Base-by-base conservation (phyloP, 2,113 vertebrate species). In the Ovibos moschatus region DNA sequence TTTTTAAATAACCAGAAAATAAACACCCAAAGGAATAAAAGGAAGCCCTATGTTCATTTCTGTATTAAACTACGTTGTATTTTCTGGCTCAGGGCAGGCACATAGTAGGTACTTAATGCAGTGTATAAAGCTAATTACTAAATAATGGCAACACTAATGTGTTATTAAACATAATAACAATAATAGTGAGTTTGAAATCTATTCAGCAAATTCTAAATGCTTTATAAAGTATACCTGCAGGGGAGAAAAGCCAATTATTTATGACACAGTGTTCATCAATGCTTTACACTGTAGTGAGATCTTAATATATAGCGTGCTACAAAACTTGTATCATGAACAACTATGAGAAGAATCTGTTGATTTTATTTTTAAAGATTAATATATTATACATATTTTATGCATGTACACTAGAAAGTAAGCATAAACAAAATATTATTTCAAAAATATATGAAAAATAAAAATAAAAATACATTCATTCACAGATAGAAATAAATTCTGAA, bases 401-500 rank as follows among this genome's bases (percentile, higher is more conserved):
- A 51, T 40, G 13, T 76, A 67, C 15, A 67, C 14, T 93, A 87
- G 79, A 93, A 50, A 93, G 60, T 93, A 91, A 93, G 79, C 15
- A 84, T 36, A 88, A 93, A 82, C 7, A 53, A 50, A 81, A 84
- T 64, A 67, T 71, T n/a, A 45, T 17, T 79, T 95, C 89, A 81
- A 93, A 93, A 82, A 89, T 43, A 86, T 86, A n/a, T 58, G 92
- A 36, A 95, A 92, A 85, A 45, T 7, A 91, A 94, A 93, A 93
- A 62, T 96, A 25, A 62, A 90, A 89, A 86, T 84, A 4, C 2
- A 57, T 85, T 96, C 11, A 84, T 28, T 2, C 19, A 86, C 76
- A 28, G 33, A 82, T 71, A 86, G 43, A 79, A 79, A 67, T 87
- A 94, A 86, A 1, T 43, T 84, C 43, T 95, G 87, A 95, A 78